phyloP scores from a whole-genome alignment of 1,140 invertebrate species.

The Cecropterus lyciades region DNA sequence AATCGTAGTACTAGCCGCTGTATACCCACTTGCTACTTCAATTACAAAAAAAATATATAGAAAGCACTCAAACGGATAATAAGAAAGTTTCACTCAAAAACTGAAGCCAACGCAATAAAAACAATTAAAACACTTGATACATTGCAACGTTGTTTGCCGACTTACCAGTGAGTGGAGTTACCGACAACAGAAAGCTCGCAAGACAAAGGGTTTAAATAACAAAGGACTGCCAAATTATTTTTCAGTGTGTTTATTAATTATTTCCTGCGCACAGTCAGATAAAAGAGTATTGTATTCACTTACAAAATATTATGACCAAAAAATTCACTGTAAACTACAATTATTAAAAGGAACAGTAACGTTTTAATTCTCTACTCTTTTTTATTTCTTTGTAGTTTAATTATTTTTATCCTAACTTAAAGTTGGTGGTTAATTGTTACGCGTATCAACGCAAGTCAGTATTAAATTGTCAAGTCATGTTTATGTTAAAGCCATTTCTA shows the following conservation, averaged over 20 bases:
- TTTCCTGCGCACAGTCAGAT: slow-evolving; percentile 26
- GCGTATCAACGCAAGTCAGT: too few relatives aligned
- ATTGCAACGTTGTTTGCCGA: slow-evolving; percentile 15
- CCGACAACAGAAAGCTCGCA: slow-evolving; percentile 15
- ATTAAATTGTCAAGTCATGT: too few relatives aligned
- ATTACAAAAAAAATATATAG: too few relatives aligned
- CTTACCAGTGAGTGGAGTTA: slow-evolving; percentile 13
- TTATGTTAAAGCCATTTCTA: too few relatives aligned
- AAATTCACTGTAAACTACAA: not conserved
- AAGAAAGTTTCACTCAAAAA: not conserved
- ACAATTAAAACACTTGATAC: slow-evolving; percentile 28
- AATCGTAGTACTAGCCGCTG: too few relatives aligned
- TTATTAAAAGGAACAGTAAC: too few relatives aligned
- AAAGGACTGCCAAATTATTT: slow-evolving; percentile 28
- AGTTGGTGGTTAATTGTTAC: too few relatives aligned
- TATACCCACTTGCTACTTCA: too few relatives aligned
- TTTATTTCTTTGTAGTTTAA: too few relatives aligned
- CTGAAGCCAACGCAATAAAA: slow-evolving; percentile 6
- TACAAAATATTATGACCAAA: not conserved
- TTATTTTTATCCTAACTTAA: too few relatives aligned
- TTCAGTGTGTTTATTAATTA: slow-evolving; percentile 33
- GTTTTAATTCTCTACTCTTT: too few relatives aligned
- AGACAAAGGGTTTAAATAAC: slow-evolving; percentile 24
- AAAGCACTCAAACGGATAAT: not conserved
- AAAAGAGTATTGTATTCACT: slow-evolving; percentile 18